Conservation (phyloP, 2,888 invertebrate genomes). For the Pristionchus fissidentatus region DNA sequence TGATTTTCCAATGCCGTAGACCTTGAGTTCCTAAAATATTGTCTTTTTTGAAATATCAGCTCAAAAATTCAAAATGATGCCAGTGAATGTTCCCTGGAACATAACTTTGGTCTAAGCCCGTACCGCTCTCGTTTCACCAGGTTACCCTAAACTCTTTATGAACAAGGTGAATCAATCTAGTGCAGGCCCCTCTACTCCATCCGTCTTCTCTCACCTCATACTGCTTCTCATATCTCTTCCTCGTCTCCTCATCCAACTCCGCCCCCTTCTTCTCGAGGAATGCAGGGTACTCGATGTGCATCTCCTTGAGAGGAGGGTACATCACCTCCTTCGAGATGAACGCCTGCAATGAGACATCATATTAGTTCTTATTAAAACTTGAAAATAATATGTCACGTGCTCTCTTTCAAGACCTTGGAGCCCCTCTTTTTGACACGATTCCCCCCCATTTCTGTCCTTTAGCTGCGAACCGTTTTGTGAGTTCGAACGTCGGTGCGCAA, state of each 20-base stretch:
- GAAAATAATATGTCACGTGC: too few relatives aligned
- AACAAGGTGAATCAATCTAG: too few relatives aligned
- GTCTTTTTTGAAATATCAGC: not conserved
- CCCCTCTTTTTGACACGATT: too few relatives aligned
- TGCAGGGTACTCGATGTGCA: slow-evolving; percentile 63
- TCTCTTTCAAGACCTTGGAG: too few relatives aligned
- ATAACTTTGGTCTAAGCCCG: not conserved
- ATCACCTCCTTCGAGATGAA: slow-evolving; percentile 69
- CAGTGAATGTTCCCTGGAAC: not conserved
- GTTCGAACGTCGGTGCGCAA: too few relatives aligned
- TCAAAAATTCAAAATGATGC: not conserved
- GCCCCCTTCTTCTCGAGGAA: slow-evolving; percentile 62
- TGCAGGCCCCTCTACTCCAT: too few relatives aligned
- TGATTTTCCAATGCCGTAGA: too few relatives aligned
- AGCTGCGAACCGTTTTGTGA: too few relatives aligned
- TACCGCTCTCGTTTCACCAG: too few relatives aligned
- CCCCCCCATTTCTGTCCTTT: too few relatives aligned
- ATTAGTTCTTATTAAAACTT: not conserved
- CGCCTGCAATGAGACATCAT: slow-evolving; percentile 51
- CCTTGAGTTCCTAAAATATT: too few relatives aligned
- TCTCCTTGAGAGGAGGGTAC: slow-evolving; percentile 70
- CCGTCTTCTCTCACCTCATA: slow-evolving; percentile 58
- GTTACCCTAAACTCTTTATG: too few relatives aligned
- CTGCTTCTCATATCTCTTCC: slow-evolving; percentile 63
- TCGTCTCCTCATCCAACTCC: slow-evolving; percentile 59